These are phyloP conservation scores for Upupa epops DNA, from an alignment of 2,113 vertebrate species.

Conservation along the genomic window DNA sequence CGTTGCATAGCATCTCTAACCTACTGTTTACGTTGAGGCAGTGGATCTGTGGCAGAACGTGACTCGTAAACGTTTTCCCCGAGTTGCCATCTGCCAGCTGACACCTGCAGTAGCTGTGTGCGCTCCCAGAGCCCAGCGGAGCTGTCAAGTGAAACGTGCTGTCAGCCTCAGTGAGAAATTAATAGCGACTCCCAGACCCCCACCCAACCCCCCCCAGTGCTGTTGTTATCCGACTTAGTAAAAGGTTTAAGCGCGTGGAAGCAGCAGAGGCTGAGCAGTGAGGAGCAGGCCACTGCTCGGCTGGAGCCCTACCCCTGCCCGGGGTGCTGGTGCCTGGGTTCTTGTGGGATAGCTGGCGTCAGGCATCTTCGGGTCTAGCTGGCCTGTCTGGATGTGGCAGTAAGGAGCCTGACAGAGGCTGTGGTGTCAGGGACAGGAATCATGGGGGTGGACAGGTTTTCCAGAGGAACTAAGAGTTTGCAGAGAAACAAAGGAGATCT, in stretches of 20 bases:
- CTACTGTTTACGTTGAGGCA: background rate
- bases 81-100: constrained; percentile 17
- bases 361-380: background rate
- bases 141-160: background rate
- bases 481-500: fast-evolving
- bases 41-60: background rate
- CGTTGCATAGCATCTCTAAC: background rate
- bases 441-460: fast-evolving
- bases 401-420: background rate
- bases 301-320: background rate
- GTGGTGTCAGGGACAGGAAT: background rate
- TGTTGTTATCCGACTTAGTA: background rate
- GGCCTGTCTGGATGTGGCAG: background rate
- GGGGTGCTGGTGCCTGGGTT: background rate
- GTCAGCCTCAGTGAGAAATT: background rate
- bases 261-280: no score
- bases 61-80: background rate
- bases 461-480: background rate
- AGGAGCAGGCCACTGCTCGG: no score
- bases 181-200: background rate
- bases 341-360: background rate
- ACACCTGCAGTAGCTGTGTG: background rate
- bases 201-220: background rate
- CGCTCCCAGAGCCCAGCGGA: background rate
- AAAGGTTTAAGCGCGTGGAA: background rate